A percentile compares a stretch with the other conserved stretches of the same genome.
Conservation (phyloP, 2,113 vertebrate genomes). For the Orycteropus afer region DNA sequence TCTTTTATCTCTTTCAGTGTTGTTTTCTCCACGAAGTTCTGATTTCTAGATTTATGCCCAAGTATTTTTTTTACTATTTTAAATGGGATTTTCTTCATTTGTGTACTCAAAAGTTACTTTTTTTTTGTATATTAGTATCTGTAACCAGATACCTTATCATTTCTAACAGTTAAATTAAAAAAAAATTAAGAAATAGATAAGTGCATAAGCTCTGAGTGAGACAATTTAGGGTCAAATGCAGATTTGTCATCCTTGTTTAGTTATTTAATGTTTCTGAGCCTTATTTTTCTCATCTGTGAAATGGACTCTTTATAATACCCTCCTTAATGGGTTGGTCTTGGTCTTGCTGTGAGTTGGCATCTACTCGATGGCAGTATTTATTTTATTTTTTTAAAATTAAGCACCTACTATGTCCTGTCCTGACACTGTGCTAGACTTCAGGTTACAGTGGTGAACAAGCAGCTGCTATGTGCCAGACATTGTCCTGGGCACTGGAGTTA, state of each 20-base stretch:
- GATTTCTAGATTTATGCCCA: background rate
- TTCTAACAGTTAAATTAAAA: background rate
- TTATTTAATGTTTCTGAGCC: background rate
- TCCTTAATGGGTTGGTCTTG: background rate
- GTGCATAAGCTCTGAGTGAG: background rate
- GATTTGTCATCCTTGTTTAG: background rate
- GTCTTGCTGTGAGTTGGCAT: too few relatives aligned
- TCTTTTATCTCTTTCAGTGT: background rate
- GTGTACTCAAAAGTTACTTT: background rate
- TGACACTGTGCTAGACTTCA: background rate
- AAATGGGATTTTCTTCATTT: background rate
- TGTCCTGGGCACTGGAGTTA: background rate
- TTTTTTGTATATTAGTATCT: constrained; percentile 2
- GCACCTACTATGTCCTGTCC: background rate
- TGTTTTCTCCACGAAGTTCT: background rate
- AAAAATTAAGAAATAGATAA: background rate
- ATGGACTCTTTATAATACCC: background rate
- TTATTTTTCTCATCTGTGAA: background rate
- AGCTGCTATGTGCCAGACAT: background rate
- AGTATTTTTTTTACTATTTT: background rate
- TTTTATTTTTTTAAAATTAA: too few relatives aligned
- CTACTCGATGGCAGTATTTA: background rate
- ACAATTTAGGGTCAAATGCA: background rate
- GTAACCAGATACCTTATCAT: background rate
- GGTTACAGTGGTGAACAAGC: background rate